phyloP scores from a whole-genome alignment of 1,140 invertebrate genomes.

The Pseudomyrmex cubaensis region DNA sequence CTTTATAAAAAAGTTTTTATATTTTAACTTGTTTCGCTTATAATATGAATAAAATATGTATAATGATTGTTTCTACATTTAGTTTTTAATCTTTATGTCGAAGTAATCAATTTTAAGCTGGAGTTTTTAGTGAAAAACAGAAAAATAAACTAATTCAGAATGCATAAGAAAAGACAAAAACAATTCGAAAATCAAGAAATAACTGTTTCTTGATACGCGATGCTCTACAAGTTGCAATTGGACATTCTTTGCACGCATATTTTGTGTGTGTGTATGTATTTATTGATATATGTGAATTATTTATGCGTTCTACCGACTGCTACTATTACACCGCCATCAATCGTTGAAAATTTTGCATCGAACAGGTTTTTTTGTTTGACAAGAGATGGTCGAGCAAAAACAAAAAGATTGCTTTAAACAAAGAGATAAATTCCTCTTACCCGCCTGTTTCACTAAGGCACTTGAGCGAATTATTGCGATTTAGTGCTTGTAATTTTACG shows the following conservation, averaged over 20 bases:
- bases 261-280: background rate
- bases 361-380: conserved; percentile 24
- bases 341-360: conserved; percentile 28
- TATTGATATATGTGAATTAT: conserved; percentile 51
- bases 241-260: conserved; percentile 31
- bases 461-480: conserved; percentile 33
- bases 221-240: conserved; percentile 67
- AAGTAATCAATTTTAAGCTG: background rate
- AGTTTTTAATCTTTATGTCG: background rate
- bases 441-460: conserved; percentile 33
- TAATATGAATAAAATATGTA: no score
- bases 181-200: conserved; percentile 69
- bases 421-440: conserved; percentile 25
- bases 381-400: conserved; percentile 24
- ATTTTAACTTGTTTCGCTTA: background rate
- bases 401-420: conserved; percentile 46
- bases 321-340: background rate
- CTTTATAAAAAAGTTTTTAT: background rate
- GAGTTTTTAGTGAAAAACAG: background rate
- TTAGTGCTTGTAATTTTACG: conserved; percentile 3
- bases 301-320: conserved; percentile 2
- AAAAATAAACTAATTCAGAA: no score
- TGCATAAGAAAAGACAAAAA: background rate
- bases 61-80: no score
- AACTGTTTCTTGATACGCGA: conserved; percentile 62